Evolutionary conservation across 2,797 vertebrate species (phyloP).

Genomic region (Nannoperca australis): DNA sequence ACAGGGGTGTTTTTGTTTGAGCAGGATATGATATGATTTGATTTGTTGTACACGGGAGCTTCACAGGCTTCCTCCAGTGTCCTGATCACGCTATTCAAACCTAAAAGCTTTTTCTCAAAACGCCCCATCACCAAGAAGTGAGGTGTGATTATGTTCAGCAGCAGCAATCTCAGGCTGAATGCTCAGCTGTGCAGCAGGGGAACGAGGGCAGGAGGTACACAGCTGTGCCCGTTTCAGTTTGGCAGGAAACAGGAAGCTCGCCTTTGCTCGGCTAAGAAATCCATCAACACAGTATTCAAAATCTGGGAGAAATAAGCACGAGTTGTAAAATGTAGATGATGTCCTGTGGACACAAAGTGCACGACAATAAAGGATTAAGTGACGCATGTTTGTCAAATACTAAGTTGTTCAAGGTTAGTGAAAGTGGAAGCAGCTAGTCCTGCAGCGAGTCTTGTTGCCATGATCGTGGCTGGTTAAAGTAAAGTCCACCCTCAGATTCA

Average conservation of each 20-base stretch:
- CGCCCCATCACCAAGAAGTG: conserved; percentile 31
- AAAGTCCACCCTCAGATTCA: no score
- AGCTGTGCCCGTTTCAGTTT: conserved; percentile 44
- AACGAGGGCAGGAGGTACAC: conserved; percentile 25
- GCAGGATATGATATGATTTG: conserved; percentile 1
- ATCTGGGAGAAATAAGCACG: not conserved
- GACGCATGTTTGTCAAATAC: not conserved
- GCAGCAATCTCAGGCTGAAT: conserved; percentile 35
- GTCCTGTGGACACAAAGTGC: not conserved
- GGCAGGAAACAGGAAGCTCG: conserved; percentile 28
- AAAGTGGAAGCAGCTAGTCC: no score
- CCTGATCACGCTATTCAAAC: conserved; percentile 52
- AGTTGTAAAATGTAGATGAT: not conserved
- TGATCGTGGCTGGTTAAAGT: no score
- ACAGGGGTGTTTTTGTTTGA: not conserved
- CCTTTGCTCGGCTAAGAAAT: conserved; percentile 22
- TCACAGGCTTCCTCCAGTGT: conserved; percentile 29
- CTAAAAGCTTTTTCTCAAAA: conserved; percentile 44
- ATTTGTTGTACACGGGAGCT: conserved; percentile 20
- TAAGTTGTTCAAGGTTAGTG: no score
- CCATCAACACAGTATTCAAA: conserved; percentile 16
- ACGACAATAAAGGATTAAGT: not conserved
- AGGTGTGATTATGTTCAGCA: conserved; percentile 49
- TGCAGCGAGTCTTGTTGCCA: no score
- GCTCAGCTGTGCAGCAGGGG: conserved; percentile 23